Evolutionary conservation across 1,140 invertebrate species (phyloP), one percentile per base, ranked within the genome.

Genomic region (Ericerus pela): DNA sequence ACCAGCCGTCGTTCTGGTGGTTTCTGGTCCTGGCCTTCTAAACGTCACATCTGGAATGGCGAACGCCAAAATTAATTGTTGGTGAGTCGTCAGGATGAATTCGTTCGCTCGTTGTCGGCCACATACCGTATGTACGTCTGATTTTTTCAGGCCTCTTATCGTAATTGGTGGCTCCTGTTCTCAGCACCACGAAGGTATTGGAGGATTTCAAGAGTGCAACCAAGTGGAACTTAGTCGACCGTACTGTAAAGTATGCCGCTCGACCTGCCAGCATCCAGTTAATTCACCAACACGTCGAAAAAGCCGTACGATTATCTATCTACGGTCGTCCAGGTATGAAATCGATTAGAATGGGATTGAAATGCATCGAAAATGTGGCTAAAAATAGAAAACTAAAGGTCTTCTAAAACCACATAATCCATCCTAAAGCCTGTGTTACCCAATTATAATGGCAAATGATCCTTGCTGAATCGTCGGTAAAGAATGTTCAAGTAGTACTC

Each of bases 1-100:
- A 65, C 93, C 92, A 26, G 93, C 83, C 56, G 88, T 84, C n/a
- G 92, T 91, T 62, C 69, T 98, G 6, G 88, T 86, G 8, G 93
- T 97, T 1, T 93, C 91, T 26, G 94, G 94, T 2, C 94, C 94
- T 10, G 94, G 94, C n/a, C 66, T 96, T 6, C 70, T 97, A 6
- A 90, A 98, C 72, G 84, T 85, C 37, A 76, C 89, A 47, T 88
- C 88, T 52, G 94, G 93, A 20, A 87, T 96, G 84, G 90, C 92
- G 12, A 97, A 97, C 76, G 91, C 94, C 16, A 89, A 93, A 73
- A 75, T 91, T 2, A 97, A 97, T 70, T 89, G 87, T 66, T 97
- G 93, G 93, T 82, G 69, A 64, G n/a, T n/a, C 65, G 20, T 33
- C 10, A 10, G 12, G 47, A 2, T 0, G 14, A 29, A 43, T 24